Percentiles rank a stretch among this genome's conserved stretches.
Conservation (phyloP, 1,140 invertebrate species). For the Drosophila albomicans region DNA sequence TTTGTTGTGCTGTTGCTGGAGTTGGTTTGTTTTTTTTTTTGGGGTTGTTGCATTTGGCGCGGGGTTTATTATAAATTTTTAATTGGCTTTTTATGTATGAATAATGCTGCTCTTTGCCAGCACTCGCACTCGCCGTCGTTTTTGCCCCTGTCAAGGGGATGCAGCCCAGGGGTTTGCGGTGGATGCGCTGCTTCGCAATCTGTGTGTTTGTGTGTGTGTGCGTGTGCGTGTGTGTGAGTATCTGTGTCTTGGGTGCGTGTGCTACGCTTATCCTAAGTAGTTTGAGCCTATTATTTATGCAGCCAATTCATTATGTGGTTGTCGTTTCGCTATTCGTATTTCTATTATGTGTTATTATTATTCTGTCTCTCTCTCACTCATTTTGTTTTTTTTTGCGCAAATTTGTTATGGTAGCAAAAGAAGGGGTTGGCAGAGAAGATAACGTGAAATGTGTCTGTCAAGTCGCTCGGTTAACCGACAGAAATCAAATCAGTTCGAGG, state of each 20-base stretch:
- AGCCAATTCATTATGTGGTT: conserved; percentile 78
- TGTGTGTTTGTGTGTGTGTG: neutral
- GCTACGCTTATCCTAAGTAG: conserved; percentile 58
- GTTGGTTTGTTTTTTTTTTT: conserved; percentile 6
- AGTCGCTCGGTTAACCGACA: conserved; percentile 47
- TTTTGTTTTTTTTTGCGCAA: conserved; percentile 36
- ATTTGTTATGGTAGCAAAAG: conserved; percentile 26
- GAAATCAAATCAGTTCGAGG: conserved; percentile 54
- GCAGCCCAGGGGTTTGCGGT: conserved; percentile 45
- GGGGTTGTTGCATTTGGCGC: conserved; percentile 71
- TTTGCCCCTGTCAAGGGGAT: conserved; percentile 31
- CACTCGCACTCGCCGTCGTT: conserved; percentile 1
- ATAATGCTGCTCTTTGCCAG: conserved; percentile 69
- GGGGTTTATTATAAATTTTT: conserved; percentile 83
- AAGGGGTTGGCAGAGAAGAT: conserved; percentile 20
- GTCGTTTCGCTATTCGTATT: conserved; percentile 27
- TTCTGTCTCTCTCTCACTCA: conserved; percentile 3
- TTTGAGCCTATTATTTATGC: conserved; percentile 75
- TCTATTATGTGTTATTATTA: conserved; percentile 31
- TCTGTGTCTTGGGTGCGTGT: conserved; percentile 44
- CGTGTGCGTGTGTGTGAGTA: conserved; percentile 21
- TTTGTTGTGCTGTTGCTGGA: conserved; percentile 43
- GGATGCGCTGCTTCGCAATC: conserved; percentile 1
- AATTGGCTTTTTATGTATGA: conserved; percentile 83
- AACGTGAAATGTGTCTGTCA: conserved; percentile 27